These are phyloP conservation scores for Eucidaris tribuloides DNA, from an alignment of 35 echinoderm and acorn worm species.

Conservation along the genomic window DNA sequence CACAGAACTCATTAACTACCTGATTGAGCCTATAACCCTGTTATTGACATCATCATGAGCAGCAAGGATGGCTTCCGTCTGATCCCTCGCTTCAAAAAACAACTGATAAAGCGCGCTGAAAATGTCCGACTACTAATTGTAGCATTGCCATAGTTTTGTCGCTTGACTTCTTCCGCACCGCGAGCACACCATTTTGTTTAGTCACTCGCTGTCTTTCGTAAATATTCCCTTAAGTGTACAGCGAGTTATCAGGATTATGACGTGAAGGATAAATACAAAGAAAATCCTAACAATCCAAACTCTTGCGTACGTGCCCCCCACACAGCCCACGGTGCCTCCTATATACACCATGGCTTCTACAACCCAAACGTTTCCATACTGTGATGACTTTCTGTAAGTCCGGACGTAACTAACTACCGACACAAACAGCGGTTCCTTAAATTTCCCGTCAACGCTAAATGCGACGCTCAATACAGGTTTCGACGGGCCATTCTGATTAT, in stretches of 20 bases:
- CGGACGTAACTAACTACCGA: slow-evolving; percentile 61
- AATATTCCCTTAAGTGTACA: slow-evolving; percentile 39
- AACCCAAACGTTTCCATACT: slow-evolving; percentile 60
- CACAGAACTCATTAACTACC: slow-evolving; percentile 27
- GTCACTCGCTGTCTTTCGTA: slow-evolving; percentile 8
- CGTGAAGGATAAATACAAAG: slow-evolving; percentile 40
- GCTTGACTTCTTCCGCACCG: not conserved
- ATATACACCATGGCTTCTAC: slow-evolving; percentile 75
- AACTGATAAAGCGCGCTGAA: slow-evolving; percentile 36
- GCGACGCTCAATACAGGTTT: slow-evolving; percentile 44
- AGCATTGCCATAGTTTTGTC: slow-evolving; percentile 21
- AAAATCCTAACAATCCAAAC: slow-evolving; percentile 39
- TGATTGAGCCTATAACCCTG: slow-evolving; percentile 40
- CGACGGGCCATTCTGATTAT: slow-evolving; percentile 39
- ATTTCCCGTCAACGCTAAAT: slow-evolving; percentile 36
- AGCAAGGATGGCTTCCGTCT: slow-evolving; percentile 54
- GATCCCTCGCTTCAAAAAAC: slow-evolving; percentile 47
- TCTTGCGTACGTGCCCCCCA: slow-evolving; percentile 18
- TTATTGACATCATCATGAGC: slow-evolving; percentile 30
- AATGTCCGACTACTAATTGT: slow-evolving; percentile 13
- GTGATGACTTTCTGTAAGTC: slow-evolving; percentile 32
- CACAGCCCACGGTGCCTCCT: slow-evolving; percentile 60
- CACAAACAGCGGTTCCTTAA: slow-evolving; percentile 59
- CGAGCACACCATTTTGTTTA: slow-evolving; percentile 37
- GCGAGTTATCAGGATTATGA: slow-evolving; percentile 24